Conservation (phyloP, 2,797 vertebrate species). For the Phataginus tricuspis region DNA sequence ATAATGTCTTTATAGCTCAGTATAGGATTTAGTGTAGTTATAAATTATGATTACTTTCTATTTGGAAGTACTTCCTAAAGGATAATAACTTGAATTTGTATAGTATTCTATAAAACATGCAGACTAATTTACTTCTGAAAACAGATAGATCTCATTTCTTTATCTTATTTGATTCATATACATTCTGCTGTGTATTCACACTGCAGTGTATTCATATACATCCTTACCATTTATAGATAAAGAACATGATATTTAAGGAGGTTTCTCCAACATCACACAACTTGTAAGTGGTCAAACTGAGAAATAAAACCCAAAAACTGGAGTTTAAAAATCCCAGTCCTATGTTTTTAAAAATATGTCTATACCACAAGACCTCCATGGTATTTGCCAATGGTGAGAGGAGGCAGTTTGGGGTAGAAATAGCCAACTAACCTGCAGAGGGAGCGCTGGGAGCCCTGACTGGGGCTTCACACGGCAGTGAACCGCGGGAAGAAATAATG, state of each 20-base stretch:
- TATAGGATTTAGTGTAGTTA: not conserved
- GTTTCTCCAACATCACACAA: not conserved
- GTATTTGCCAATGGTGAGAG: not conserved
- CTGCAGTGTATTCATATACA: not conserved
- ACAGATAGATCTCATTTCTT: not conserved
- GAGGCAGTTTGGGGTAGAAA: not conserved
- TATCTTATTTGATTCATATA: not conserved
- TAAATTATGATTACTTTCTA: not conserved
- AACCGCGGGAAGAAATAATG: too few species aligned
- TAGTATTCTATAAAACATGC: not conserved
- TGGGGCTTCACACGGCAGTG: not conserved
- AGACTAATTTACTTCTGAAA: not conserved
- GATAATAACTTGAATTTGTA: not conserved
- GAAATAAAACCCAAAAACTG: not conserved
- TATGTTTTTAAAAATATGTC: not conserved
- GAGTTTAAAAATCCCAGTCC: not conserved
- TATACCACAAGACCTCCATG: not conserved
- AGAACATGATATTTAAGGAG: not conserved
- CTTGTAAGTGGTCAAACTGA: not conserved
- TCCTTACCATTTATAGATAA: not conserved
- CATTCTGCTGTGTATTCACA: not conserved
- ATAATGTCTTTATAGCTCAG: not conserved
- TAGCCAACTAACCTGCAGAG: not conserved
- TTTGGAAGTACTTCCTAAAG: not conserved
- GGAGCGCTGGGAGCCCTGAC: not conserved